Evolutionary conservation across 35 echinoderm and acorn worm genomes (phyloP).

Genomic region (Heliocidaris tuberculata): DNA sequence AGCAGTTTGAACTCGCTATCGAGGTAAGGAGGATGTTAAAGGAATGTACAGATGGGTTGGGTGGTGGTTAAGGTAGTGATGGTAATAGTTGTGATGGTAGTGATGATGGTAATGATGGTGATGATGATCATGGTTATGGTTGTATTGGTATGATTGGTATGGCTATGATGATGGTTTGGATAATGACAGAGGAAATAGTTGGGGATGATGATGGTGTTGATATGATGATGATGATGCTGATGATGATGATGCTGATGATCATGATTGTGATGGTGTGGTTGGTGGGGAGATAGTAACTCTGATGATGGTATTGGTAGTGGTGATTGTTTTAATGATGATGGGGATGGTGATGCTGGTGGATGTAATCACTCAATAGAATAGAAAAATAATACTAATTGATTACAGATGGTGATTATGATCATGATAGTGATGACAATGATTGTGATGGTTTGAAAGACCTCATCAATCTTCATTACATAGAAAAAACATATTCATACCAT

Average conservation of each 20-base stretch:
- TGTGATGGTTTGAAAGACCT: background rate
- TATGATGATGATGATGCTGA: no score
- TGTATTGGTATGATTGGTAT: background rate
- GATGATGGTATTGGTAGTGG: background rate
- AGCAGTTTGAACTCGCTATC: constrained; percentile 97
- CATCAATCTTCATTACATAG: background rate
- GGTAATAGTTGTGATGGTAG: background rate
- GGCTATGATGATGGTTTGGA: background rate
- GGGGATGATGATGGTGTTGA: no score
- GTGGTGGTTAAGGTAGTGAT: background rate
- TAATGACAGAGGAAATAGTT: no score
- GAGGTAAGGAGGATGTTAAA: constrained; percentile 59
- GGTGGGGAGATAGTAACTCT: background rate
- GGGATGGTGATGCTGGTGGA: no score
- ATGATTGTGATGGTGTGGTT: background rate
- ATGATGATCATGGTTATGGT: background rate
- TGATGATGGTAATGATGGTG: background rate
- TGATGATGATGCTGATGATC: background rate
- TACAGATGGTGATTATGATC: background rate
- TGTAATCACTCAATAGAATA: no score
- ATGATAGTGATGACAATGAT: background rate
- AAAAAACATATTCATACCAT: background rate
- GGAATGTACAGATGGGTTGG: background rate
- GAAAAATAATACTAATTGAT: no score
- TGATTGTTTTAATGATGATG: background rate